A percentile compares a stretch with the other conserved stretches of the same genome.
These are phyloP conservation scores for Manacus vitellinus DNA, from an alignment of 2,113 vertebrate species.

Conservation along the genomic window DNA sequence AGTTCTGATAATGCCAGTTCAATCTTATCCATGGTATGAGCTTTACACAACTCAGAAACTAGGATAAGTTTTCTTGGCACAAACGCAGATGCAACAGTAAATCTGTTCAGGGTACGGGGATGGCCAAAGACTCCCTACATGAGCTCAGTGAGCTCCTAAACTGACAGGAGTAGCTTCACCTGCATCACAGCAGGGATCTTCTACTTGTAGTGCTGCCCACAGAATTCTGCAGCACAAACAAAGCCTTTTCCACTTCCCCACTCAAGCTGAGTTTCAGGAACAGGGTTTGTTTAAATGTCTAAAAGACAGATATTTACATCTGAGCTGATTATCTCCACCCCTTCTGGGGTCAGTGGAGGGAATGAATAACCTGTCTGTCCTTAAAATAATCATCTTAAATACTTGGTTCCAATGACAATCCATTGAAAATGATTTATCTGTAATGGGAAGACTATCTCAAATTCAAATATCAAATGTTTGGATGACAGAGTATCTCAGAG, in stretches of 20 bases:
- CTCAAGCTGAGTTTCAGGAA: not conserved
- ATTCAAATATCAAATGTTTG: not conserved
- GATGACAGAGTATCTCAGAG: not conserved
- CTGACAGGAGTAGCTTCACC: not conserved
- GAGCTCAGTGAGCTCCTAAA: not conserved
- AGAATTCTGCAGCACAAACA: not conserved
- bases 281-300: not conserved
- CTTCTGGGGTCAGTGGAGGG: not conserved
- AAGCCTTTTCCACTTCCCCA: not conserved
- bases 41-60: not conserved
- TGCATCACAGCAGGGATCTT: not conserved
- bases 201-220: not conserved
- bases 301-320: not conserved
- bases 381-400: not conserved
- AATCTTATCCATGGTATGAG: not conserved
- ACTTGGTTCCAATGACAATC: not conserved
- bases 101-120: not conserved
- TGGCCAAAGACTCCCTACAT: not conserved
- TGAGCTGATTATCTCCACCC: not conserved
- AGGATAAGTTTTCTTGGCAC: not conserved
- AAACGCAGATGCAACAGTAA: not conserved
- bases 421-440: not conserved
- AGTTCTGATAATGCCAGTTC: not conserved
- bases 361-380: not conserved
- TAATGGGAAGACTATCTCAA: not conserved